Base-by-base conservation (phyloP, 2,113 vertebrate genomes). In the Paradoxurus hermaphroditus region DNA sequence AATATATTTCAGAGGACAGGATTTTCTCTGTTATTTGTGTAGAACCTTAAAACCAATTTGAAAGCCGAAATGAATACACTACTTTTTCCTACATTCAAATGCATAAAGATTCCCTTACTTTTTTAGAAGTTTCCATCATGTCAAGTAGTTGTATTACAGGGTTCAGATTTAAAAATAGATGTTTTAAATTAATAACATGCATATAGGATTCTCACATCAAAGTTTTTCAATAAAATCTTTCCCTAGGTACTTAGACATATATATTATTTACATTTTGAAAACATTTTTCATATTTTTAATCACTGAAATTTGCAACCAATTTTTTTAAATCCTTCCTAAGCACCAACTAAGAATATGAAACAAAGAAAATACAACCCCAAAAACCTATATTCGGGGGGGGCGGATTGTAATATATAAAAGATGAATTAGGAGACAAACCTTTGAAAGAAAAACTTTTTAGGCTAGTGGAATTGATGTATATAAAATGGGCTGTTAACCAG, bases 141-240 rank as follows among this genome's bases (percentile, higher is more conserved):
- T 90, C 39, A 95, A 39, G 23, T n/a, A 41, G 49, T 73, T 86
- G 14, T 91, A 53, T 41, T 96, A 89, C 36, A 75, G 9, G 68
- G 34, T 62, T 78, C 15, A 63, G 23, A 94, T 93, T 93, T 90
- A 62, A 70, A 83, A 79, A 53, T 53, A 79, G 31, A 90, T 92
- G 56, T 81, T 93, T 92, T 97, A 36, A 86, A 92, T 92, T 81
- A 92, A 88, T 15, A 95, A 90, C 59, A 67, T 46, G 11, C 36
- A 90, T 73, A 41, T 81, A 84, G 23, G 11, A 86, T 59, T 36
- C 23, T 34, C 18, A 96, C 29, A 70, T 68, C 46, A 91, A 90
- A 97, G 10, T 9, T 91, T 96, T 95, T 27, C 39, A 94, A 90
- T 34, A 68, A 91, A 92, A 78, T 92, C 15, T 96, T 94, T 92